These are phyloP conservation scores for Ciconia stormi DNA, from an alignment of 2,113 vertebrate genomes.

Conservation along the genomic window DNA sequence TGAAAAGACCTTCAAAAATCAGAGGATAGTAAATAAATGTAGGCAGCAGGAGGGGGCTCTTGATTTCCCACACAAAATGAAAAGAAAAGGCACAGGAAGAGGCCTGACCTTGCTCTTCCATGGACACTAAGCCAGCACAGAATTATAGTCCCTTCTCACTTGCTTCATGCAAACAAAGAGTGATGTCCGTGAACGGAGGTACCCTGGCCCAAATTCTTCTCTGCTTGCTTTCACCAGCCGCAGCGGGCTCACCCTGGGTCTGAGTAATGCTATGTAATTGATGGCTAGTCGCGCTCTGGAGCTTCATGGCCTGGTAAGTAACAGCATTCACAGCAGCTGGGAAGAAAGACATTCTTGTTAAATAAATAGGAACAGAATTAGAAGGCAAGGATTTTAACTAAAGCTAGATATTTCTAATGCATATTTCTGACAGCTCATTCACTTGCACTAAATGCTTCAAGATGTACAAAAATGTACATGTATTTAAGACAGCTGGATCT, in stretches of 20 bases:
- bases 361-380: neutral
- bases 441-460: neutral
- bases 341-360: neutral
- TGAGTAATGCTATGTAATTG: neutral
- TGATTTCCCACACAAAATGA: neutral
- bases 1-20: neutral
- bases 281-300: neutral
- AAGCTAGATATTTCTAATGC: neutral
- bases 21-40: neutral
- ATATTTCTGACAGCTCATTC: neutral
- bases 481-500: neutral
- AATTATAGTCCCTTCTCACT: neutral
- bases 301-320: neutral
- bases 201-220: neutral
- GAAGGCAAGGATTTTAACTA: neutral
- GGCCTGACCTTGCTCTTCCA: neutral
- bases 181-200: neutral
- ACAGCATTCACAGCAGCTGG: neutral
- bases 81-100: neutral
- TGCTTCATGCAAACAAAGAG: neutral
- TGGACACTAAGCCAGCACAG: neutral
- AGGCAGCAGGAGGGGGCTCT: neutral
- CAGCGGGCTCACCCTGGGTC: neutral
- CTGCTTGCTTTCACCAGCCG: neutral
- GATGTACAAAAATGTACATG: neutral